Base-by-base conservation (phyloP, 2,113 vertebrate species). In the Notothenia coriiceps region DNA sequence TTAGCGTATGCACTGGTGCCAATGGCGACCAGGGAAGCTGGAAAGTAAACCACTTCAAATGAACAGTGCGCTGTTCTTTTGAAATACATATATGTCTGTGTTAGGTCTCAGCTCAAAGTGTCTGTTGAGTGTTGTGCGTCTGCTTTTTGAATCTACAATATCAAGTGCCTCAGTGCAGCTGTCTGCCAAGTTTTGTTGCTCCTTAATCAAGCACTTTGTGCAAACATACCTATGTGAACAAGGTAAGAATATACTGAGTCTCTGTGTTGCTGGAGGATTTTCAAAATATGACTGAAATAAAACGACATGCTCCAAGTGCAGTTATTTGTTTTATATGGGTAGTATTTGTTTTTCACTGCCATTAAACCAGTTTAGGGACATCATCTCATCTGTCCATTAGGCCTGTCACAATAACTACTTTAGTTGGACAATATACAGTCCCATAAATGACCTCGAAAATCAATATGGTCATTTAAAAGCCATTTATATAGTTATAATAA, bases 241-340 rank as follows among this genome's bases (percentile, higher is more conserved):
- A 66, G 57, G 87, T 80, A 70, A 79, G 54, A 18, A 83, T 84
- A 66, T 85, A 88, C 43, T 56, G 20, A 82, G 74, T 81, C 67
- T 69, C 59, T 85, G 70, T 94, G 76, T 90, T 91, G 83, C 85
- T 91, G 82, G 79, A 89, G 70, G 78, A 89, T 85, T 83, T 91
- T 91, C 72, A 88, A 93, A 90, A 62, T 86, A 86, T 92, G 89
- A 90, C 86, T 93, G 91, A 91, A 95, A 94, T 95, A 94, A 95
- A 94, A 89, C 88, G 1, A 88, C 81, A 74, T 83, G 87, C 77
- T 93, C 75, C 71, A 84, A 86, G 76, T 92, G 86, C 77, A 86
- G 56, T 46, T 85, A 55, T 74, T 84, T 22, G 57, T 80, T 73
- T 68, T 63, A 18, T 20, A 68, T 79, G 70, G 11, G 11, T 81